phyloP scores from a whole-genome alignment of 2,888 invertebrate species.

The Synergus umbraculus region DNA sequence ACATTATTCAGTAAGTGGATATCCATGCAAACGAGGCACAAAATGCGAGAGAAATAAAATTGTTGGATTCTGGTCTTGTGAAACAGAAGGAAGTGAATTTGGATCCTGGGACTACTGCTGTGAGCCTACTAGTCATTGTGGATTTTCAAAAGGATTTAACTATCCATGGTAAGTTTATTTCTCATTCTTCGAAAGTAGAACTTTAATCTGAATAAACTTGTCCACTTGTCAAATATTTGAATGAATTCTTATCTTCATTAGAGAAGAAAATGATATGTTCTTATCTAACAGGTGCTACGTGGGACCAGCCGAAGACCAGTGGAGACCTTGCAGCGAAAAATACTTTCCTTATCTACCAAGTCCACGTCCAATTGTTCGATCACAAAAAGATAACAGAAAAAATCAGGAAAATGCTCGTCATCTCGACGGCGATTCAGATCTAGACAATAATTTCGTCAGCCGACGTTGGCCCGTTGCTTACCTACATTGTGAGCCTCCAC shows the following conservation, averaged over 20 bases:
- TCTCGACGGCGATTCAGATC: neutral
- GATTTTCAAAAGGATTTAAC: slow-evolving; percentile 88
- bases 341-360: slow-evolving; percentile 83
- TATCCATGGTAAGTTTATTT: slow-evolving; percentile 85
- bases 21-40: slow-evolving; percentile 86
- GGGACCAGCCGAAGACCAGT: slow-evolving; percentile 87
- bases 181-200: neutral
- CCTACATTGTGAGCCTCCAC: slow-evolving; percentile 24
- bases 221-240: neutral
- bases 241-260: neutral
- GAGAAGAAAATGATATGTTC: neutral
- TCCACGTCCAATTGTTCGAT: slow-evolving; percentile 62
- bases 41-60: slow-evolving; percentile 86
- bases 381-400: slow-evolving; percentile 54
- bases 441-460: slow-evolving; percentile 10
- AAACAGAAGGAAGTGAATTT: slow-evolving; percentile 84
- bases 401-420: slow-evolving; percentile 2
- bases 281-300: slow-evolving; percentile 86
- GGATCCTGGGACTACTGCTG: slow-evolving; percentile 93
- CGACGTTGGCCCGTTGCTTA: slow-evolving; percentile 35
- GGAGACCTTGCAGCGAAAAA: slow-evolving; percentile 92
- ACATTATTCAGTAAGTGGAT: slow-evolving; percentile 89
- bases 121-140: slow-evolving; percentile 89
- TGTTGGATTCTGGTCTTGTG: slow-evolving; percentile 91
- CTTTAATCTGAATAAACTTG: neutral